Evolutionary conservation across 2,797 vertebrate genomes (phyloP), one percentile per base, ranked within the genome.

Genomic region (Linurgus olivaceus): DNA sequence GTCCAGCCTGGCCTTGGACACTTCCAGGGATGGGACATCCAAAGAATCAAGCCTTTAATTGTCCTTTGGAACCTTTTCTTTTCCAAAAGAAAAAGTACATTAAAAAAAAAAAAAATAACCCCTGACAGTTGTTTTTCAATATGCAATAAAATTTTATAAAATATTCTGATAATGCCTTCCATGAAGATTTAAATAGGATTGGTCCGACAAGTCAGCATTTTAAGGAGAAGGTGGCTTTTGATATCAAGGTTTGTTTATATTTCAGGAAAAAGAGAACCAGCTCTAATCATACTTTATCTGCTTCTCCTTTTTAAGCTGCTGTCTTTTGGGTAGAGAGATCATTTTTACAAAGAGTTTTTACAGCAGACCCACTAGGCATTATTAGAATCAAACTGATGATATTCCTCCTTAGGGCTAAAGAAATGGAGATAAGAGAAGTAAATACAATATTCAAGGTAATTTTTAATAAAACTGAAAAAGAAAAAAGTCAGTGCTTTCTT

Each of bases 361-460:
- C 81, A 94, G 90, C 78, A 87, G 61, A 91, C 89, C 82, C 92
- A 95, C 82, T 26, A 96, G 91, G 91, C 90, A 95, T 95, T 96
- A 93, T 95, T 96, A 93, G 93, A 95, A 89, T 91, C 93, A 89
- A 93, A 96, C 79, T 78, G 93, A 94, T 93, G 82, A 83, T 94
- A 90, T 94, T 92, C 58, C 44, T 96, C 87, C 88, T 94, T 88
- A 86, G 58, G 93, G 91, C 68, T 91, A 66, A 81, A 96, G 91
- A 84, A 94, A 91, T 93, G 85, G 79, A 96, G 91, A 90, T 90
- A 94, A 89, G 88, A 83, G 91, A 86, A 90, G 73, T 94, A 94
- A 95, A 95, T 95, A 96, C 86, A 94, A 96, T 96, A 95, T 92
- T 96, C 94, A 76, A 95, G 87, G 93, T 88, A 96, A 94, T 94